Conservation (phyloP, 2,797 vertebrate genomes). For the Enteromius paludinosus region DNA sequence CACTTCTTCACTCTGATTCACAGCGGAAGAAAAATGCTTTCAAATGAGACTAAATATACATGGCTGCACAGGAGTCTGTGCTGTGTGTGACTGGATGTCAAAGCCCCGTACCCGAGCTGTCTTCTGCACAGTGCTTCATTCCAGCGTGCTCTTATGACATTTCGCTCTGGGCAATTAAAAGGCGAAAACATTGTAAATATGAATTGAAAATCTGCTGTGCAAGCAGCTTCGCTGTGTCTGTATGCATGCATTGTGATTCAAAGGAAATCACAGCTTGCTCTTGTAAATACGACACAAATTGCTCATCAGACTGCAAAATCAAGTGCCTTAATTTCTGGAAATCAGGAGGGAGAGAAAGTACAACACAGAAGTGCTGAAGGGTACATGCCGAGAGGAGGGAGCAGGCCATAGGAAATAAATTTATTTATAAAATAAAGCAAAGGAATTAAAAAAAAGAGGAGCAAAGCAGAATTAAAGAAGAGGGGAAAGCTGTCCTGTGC, state of each 20-base stretch:
- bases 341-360: constrained; percentile 64
- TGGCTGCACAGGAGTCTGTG: constrained; percentile 35
- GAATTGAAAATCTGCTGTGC: constrained; percentile 44
- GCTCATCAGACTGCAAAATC: constrained; percentile 75
- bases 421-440: constrained; percentile 36
- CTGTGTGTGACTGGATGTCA: constrained; percentile 38
- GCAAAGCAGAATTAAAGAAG: constrained; percentile 7
- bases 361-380: constrained; percentile 65
- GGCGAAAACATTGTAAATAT: constrained; percentile 49
- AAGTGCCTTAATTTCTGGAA: constrained; percentile 72
- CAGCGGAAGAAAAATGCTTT: constrained; percentile 50
- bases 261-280: constrained; percentile 66
- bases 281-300: constrained; percentile 75
- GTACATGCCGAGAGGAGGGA: constrained; percentile 45
- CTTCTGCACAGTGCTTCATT: constrained; percentile 34
- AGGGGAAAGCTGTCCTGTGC: constrained; percentile 59
- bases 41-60: constrained; percentile 54
- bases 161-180: constrained; percentile 51
- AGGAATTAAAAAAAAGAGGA: constrained; percentile 40
- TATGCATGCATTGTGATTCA: constrained; percentile 70
- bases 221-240: constrained; percentile 56
- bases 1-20: constrained; percentile 70
- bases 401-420: constrained; percentile 42
- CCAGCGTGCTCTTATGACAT: constrained; percentile 28
- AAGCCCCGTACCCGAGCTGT: constrained; percentile 22